Evolutionary conservation across 2,888 invertebrate genomes (phyloP).

Genomic region (Caenorhabditis sulstoni): DNA sequence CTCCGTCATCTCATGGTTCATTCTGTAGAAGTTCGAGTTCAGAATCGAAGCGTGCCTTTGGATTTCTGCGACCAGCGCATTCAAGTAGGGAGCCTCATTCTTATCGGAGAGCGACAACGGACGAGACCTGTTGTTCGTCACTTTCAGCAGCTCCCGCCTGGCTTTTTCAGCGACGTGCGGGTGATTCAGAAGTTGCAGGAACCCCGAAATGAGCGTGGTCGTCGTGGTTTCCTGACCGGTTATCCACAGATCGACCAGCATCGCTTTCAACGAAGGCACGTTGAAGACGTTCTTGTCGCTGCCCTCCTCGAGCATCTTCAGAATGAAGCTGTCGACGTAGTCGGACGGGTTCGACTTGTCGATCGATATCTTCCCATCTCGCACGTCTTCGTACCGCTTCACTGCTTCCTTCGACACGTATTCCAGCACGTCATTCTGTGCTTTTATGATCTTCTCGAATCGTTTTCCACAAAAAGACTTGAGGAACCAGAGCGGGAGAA

Average conservation of each 20-base stretch:
- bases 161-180: background rate
- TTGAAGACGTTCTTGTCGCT: too few species aligned
- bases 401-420: too few species aligned
- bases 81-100: conserved; percentile 7
- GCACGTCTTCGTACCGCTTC: too few species aligned
- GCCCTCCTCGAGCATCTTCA: too few species aligned
- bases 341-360: too few species aligned
- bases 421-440: too few species aligned
- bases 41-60: conserved; percentile 28
- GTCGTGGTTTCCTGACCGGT: conserved; percentile 41
- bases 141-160: conserved; percentile 8
- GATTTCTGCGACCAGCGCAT: conserved; percentile 9
- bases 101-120: conserved; percentile 19
- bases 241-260: conserved; percentile 43
- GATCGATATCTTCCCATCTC: too few species aligned
- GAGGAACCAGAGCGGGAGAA: too few species aligned
- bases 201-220: conserved; percentile 24
- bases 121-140: conserved; percentile 5
- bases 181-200: conserved; percentile 25
- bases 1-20: conserved; percentile 5
- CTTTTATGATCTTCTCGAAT: too few species aligned
- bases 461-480: too few species aligned
- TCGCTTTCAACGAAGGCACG: background rate
- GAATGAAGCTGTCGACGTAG: too few species aligned
- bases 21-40: conserved; percentile 19